phyloP scores from a whole-genome alignment of 2,888 invertebrate species.

The Lymantria monacha region DNA sequence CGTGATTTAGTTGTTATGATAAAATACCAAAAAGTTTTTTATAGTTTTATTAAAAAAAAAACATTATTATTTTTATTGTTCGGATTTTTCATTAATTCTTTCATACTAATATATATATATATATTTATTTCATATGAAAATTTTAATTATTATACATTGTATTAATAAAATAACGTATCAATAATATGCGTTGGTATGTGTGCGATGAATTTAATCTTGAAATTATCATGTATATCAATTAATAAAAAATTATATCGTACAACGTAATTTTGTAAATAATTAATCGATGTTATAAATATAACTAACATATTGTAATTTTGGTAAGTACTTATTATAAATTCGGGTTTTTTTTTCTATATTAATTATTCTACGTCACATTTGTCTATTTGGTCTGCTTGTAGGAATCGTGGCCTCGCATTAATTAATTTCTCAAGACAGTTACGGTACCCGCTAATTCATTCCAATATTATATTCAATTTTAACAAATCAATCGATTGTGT shows the following conservation, averaged over 20 bases:
- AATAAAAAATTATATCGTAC: constrained; percentile 32
- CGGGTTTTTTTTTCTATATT: constrained; percentile 36
- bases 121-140: constrained; percentile 16
- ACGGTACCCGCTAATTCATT: constrained; percentile 57
- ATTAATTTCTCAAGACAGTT: constrained; percentile 49
- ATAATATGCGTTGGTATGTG: constrained; percentile 17
- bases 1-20: constrained; percentile 57
- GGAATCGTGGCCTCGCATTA: constrained; percentile 69
- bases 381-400: constrained; percentile 29
- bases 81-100: constrained; percentile 27
- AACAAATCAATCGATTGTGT: constrained; percentile 37
- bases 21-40: constrained; percentile 52
- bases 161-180: constrained; percentile 17
- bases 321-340: constrained; percentile 69
- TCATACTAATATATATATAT: no score
- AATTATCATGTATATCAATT: not conserved
- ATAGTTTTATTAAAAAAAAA: constrained; percentile 50
- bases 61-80: constrained; percentile 43
- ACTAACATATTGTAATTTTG: constrained; percentile 55
- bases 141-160: constrained; percentile 16
- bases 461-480: constrained; percentile 41
- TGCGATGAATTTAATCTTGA: constrained; percentile 16
- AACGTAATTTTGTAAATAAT: constrained; percentile 54
- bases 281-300: constrained; percentile 45
- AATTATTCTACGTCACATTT: constrained; percentile 24